Evolutionary conservation across 2,888 invertebrate genomes (phyloP), one percentile per base, ranked within the genome.

Genomic region (Cerceris ruficornis): DNA sequence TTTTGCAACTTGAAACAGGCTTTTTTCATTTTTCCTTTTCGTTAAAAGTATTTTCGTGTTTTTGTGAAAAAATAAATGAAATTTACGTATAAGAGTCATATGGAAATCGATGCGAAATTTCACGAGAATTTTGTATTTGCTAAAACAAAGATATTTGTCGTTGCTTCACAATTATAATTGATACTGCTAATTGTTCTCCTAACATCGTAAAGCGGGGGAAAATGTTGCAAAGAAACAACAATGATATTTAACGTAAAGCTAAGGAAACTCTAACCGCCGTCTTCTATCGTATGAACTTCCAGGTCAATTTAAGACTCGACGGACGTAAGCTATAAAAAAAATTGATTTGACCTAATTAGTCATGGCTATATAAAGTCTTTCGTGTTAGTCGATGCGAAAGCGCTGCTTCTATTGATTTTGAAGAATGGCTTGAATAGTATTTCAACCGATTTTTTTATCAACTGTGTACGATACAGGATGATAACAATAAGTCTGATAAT

Each of bases 261-360:
- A 41, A 59, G 55, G 50, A 68, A 59, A 60, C 8, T 42, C 43
- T 42, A 58, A 57, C 9, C 49, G 43, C 54, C 57, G 41, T 50
- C 57, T 54, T 61, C 9, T 52, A 57, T 42, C 39, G n/a, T 55
- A 71, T 39, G 66, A 62, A 57, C 59, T 61, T 54, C 55, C 42
- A 13, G 43, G 58, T 43, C 52, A 70, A 60, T 61, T 77, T 61
- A 61, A 78, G 71, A 17, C 60, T 69, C 43, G 55, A 57, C 68
- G 58, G 70, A 75, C 57, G 65, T 62, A 54, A 52, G 61, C 58
- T 78, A 64, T 80, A 69, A 80, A 77, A 28, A 61, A 77, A 75
- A 80, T 70, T 65, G 75, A 75, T 78, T 49, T 61, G 80, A 80
- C 78, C 80, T 69, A 80, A 80, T 80, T 80, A 71, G 43, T 50